phyloP scores from a whole-genome alignment of 1,140 invertebrate species.

The Scaptomyza graminum region DNA sequence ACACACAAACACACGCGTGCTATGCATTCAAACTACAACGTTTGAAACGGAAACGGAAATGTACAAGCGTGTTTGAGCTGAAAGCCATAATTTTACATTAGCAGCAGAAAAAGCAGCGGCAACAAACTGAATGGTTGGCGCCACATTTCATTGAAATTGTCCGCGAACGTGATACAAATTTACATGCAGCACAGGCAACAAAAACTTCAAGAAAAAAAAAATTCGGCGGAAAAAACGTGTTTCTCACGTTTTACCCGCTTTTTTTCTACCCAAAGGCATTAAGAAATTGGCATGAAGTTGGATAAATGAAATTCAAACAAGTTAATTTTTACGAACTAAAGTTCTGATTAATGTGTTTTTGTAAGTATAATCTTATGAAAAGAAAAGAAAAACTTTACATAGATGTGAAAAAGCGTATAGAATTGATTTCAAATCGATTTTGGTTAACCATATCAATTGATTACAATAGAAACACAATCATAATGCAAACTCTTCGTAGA shows the following conservation, averaged over 20 bases:
- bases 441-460: no score
- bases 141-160: constrained; percentile 62
- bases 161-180: constrained; percentile 72
- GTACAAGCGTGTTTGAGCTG: constrained; percentile 69
- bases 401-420: no score
- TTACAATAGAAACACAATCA: no score
- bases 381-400: no score
- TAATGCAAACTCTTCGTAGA: no score
- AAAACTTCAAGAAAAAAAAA: constrained; percentile 36
- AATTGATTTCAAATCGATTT: no score
- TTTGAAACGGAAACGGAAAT: constrained; percentile 70
- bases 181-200: constrained; percentile 39
- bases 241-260: constrained; percentile 40
- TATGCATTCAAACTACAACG: constrained; percentile 47
- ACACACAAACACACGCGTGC: constrained; percentile 19
- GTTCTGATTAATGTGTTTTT: no score
- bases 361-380: no score
- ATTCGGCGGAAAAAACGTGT: constrained; percentile 25
- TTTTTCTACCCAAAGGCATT: constrained; percentile 7
- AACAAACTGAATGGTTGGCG: constrained; percentile 24
- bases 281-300: constrained; percentile 3
- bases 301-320: neutral
- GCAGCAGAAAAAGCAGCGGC: constrained; percentile 37
- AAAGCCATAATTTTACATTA: constrained; percentile 78
- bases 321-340: neutral